Evolutionary conservation across 2,113 vertebrate species (phyloP).

Genomic region (Cathartes aura): DNA sequence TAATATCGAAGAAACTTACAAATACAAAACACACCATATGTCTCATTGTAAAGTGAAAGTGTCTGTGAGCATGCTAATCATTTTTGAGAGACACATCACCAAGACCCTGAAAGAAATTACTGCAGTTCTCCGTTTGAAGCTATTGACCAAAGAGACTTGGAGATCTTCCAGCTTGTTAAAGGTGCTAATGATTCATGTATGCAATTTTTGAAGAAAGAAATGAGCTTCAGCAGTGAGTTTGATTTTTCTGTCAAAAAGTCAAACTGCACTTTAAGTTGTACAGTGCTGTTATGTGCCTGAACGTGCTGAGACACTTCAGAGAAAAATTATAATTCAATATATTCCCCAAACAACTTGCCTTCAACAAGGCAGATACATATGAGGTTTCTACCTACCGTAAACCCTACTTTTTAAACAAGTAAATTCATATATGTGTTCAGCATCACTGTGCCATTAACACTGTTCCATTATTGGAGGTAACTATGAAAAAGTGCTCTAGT

Average conservation of each 20-base stretch:
- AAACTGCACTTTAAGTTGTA: not conserved
- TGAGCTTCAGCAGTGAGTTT: not conserved
- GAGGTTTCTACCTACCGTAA: not conserved
- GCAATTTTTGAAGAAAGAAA: constrained; percentile 36
- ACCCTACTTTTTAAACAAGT: not conserved
- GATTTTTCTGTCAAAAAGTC: constrained; percentile 49
- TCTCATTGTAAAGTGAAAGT: not conserved
- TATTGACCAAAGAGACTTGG: constrained; percentile 52
- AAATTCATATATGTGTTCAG: not conserved
- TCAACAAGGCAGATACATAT: not conserved
- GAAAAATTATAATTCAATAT: not conserved
- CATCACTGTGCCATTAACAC: not conserved
- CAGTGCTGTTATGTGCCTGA: not conserved
- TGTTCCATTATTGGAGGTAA: not conserved
- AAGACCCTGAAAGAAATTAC: not conserved
- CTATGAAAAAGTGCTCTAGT: not conserved
- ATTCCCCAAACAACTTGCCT: not conserved
- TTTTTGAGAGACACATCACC: not conserved
- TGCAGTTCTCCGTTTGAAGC: not conserved
- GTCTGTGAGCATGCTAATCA: not conserved
- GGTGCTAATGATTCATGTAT: constrained; percentile 34
- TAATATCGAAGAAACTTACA: not conserved
- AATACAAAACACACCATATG: not conserved
- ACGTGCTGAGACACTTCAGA: not conserved
- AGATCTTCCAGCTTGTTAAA: constrained; percentile 49